Base-by-base conservation (phyloP, 1,140 invertebrate genomes). In the Pemphigus obesinymphae region DNA sequence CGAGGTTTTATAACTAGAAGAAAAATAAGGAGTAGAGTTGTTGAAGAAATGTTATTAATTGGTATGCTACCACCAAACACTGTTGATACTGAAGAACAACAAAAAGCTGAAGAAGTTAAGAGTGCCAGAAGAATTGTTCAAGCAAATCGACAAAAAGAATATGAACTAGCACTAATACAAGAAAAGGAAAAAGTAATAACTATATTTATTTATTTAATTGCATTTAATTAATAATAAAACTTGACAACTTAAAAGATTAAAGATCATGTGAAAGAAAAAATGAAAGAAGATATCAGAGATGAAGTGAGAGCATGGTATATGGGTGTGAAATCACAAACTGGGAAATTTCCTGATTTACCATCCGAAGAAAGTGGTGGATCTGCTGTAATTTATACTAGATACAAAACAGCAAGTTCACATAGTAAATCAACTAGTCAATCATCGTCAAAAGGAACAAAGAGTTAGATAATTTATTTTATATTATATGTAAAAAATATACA, bases 291-390 rank as follows among this genome's bases (percentile, higher is more conserved):
- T 84, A 93, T 97, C 45, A 91, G 92, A 66, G 92, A 92, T 85
- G 94, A 97, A 88, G 91, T 97, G 43, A 88, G 95, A 83, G 91
- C 91, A 83, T 97, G 95, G 95, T 92, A 96, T 13, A 90, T 92
- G 83, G 91, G 92, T 58, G 94, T 92, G 84, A 93, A 92, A 85
- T 89, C 92, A 70, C 90, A 92, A 83, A 95, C 94, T 29, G 95
- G 94, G 34, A 96, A 95, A 87, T 92, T 97, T 86, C 96, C 96
- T 0, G 95, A 97, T 84, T 92, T 95, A 84, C 96, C 96, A 4
- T 92, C 94, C n/a, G 94, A 93, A 80, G 95, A 97, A 86, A 92
- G 93, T 85, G 95, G 95, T 26, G 95, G 95, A 1, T 96, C 95
- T 2, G 89, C 92, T 83, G 88, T 93, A 45, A 92, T 97, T 85